Evolutionary conservation across 2,888 invertebrate species (phyloP).

Genomic region (Oegoconia quadripuncta): DNA sequence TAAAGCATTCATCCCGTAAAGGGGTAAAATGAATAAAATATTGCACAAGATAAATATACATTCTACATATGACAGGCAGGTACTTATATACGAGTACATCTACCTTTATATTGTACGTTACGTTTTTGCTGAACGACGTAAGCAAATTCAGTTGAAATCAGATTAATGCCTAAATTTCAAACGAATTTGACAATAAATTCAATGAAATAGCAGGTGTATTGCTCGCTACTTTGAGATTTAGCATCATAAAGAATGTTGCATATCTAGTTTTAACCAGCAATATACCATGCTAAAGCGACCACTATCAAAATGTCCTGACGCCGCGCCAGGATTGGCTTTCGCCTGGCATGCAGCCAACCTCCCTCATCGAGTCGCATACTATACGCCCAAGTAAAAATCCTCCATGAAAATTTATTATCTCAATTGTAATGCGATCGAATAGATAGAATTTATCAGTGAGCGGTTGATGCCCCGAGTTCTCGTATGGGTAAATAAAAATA

Average conservation of each 20-base stretch:
- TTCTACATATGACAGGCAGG: too few species aligned
- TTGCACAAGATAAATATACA: too few species aligned
- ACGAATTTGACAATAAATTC: too few species aligned
- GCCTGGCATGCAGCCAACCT: conserved; percentile 58
- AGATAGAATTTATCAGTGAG: conserved; percentile 10
- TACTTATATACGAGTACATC: too few species aligned
- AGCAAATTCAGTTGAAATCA: too few species aligned
- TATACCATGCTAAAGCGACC: conserved; percentile 40
- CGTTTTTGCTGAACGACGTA: too few species aligned
- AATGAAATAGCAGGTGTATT: too few species aligned
- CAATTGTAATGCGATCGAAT: conserved; percentile 5
- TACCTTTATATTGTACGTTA: too few species aligned
- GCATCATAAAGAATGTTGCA: too few species aligned
- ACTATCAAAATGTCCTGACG: conserved; percentile 60
- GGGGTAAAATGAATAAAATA: background rate
- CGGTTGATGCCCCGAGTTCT: conserved; percentile 2
- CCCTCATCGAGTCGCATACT: conserved; percentile 39
- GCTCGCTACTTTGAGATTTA: too few species aligned
- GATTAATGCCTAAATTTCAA: too few species aligned
- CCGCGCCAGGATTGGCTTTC: conserved; percentile 60
- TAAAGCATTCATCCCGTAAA: background rate
- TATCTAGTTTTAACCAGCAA: conserved; percentile 12
- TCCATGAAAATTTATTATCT: conserved; percentile 34
- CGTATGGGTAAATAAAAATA: background rate
- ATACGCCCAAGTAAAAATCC: conserved; percentile 34